Conservation (phyloP, 2,888 invertebrate genomes). For the Minunthozetes semirufus region DNA sequence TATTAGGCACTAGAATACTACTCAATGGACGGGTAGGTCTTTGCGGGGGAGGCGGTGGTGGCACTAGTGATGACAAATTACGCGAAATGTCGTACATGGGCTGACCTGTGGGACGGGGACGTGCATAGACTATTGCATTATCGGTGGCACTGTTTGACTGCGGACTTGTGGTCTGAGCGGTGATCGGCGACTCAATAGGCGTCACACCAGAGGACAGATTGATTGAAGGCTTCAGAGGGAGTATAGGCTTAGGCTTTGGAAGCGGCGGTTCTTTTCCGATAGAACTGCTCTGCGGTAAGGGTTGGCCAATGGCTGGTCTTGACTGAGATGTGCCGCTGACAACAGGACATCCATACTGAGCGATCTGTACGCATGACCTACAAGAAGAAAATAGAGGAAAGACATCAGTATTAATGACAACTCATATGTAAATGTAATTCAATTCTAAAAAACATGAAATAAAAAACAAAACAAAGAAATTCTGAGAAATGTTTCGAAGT, state of each 20-base stretch:
- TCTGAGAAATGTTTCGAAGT: not conserved
- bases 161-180: not conserved
- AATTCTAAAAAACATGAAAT: not conserved
- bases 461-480: conserved; percentile 9
- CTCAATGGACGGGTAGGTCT: conserved; percentile 37
- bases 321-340: not conserved
- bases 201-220: not conserved
- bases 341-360: conserved; percentile 9
- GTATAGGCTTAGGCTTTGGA: conserved; percentile 36
- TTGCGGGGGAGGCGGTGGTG: conserved; percentile 38
- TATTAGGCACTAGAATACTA: conserved; percentile 37
- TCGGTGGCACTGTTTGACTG: not conserved
- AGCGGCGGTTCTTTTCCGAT: conserved; percentile 30
- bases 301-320: not conserved
- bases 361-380: not conserved
- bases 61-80: not conserved
- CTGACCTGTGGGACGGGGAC: conserved; percentile 28
- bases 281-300: not conserved
- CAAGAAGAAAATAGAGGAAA: too few relatives aligned
- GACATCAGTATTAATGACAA: too few relatives aligned
- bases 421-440: too few relatives aligned
- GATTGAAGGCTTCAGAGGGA: conserved; percentile 26
- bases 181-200: not conserved
- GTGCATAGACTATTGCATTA: conserved; percentile 28
- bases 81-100: not conserved